These are phyloP conservation scores for Gastracanthus pulcherrimus DNA, from an alignment of 2,888 invertebrate species.

Conservation along the genomic window DNA sequence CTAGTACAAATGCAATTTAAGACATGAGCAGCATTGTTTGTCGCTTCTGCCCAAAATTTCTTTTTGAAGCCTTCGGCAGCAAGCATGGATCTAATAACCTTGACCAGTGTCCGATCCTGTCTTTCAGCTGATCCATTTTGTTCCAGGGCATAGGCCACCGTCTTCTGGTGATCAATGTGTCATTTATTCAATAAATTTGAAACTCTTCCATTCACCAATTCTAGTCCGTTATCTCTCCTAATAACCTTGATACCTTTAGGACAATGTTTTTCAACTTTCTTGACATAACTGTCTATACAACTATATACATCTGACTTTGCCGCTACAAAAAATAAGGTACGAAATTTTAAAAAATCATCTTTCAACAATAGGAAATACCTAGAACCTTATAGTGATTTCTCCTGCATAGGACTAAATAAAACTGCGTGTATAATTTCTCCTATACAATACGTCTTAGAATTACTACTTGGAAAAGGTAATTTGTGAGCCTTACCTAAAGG, in stretches of 20 bases:
- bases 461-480: conserved; percentile 38
- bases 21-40: conserved; percentile 53
- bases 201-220: conserved; percentile 39
- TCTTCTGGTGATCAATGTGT: conserved; percentile 47
- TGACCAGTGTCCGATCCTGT: conserved; percentile 47
- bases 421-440: background rate
- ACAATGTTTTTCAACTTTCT: conserved; percentile 39
- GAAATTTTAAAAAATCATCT: conserved; percentile 40
- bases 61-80: conserved; percentile 31
- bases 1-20: conserved; percentile 56
- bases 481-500: conserved; percentile 22
- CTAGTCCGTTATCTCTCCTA: conserved; percentile 48
- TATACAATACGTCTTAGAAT: background rate
- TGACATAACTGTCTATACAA: conserved; percentile 47
- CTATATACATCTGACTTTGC: conserved; percentile 46
- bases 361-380: conserved; percentile 55
- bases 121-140: conserved; percentile 62
- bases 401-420: conserved; percentile 3
- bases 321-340: background rate
- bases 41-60: conserved; percentile 45
- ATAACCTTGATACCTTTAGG: conserved; percentile 31
- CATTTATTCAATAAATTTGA: background rate
- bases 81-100: conserved; percentile 50
- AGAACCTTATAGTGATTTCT: conserved; percentile 47
- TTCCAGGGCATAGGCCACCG: conserved; percentile 61